Base-by-base conservation (phyloP, 37 sponge, comb jelly and placozoan genomes). In the Beroe forskalii region DNA sequence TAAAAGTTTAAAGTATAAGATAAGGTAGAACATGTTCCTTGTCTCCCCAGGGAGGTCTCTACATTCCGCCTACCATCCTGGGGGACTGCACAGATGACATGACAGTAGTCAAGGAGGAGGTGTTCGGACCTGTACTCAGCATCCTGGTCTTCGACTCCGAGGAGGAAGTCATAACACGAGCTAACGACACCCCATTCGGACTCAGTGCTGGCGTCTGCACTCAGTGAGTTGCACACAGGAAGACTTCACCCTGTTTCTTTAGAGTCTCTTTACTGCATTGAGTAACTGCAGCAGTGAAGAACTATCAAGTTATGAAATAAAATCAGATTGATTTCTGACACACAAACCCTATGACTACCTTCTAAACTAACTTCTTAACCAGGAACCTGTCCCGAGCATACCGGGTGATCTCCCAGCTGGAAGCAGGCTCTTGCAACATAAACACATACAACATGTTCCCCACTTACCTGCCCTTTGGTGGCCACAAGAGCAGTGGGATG, bases 61-160 rank as follows among this genome's bases (percentile, higher is more conserved):
- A 92, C 72, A 90, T 92, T 17, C 31, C 90, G n/a, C 92, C 92
- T 1, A 61, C 72, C 25, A 39, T 92, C 36, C 35, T 92, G 30
- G 90, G 80, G 12, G 40, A 30, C 31, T 90, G 90, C 61, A 89
- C 60, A 25, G 92, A 92, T 61, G 60, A 89, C 48, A 92, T 92
- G 92, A 62, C 83, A 66, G 90, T 90, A 17, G 92, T 92, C 1
- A 61, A 40, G 61, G 92, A 92, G 40, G 92, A 92, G 64, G 67
- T 92, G 37, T 92, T 92, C 39, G 92, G 92, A 1, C 92, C 92
- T 6, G 92, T 92, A 1, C 35, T 92, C 25, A 83, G 72, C 64
- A 40, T 92, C 31, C 67, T 92, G 6, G 48, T 35, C 19, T 92
- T 92, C 37, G 72, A 90, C 30, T 6, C 60, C 1, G 92, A 92